phyloP scores from a whole-genome alignment of 2,113 vertebrate genomes.

The Austrofundulus limnaeus region DNA sequence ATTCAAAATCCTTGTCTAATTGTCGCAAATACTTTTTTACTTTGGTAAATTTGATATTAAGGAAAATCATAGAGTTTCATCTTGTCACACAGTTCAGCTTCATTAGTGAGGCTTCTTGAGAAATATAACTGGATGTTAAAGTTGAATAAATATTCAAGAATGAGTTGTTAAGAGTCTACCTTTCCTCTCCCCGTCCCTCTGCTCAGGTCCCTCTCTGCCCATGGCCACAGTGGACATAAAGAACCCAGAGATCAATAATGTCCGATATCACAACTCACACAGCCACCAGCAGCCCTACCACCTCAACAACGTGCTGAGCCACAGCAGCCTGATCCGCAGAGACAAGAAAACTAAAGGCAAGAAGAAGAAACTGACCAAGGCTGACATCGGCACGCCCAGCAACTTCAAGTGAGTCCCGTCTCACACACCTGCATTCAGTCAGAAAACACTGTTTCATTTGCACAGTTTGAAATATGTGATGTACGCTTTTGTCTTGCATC shows the following conservation, averaged over 20 bases:
- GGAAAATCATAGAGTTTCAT: no score
- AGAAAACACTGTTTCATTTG: no score
- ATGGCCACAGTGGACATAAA: conserved; percentile 99
- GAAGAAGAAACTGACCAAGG: conserved; percentile 96
- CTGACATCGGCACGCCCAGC: conserved; percentile 96
- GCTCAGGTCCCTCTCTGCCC: conserved; percentile 87
- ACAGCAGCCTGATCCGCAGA: conserved; percentile 88
- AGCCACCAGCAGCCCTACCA: conserved; percentile 81
- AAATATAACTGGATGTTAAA: no score
- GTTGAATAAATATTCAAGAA: no score
- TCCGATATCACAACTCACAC: conserved; percentile 87
- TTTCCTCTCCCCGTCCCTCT: background rate
- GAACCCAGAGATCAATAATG: conserved; percentile 97
- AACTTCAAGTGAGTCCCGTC: conserved; percentile 92
- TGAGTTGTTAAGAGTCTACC: background rate
- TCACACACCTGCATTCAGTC: no score
- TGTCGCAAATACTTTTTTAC: no score
- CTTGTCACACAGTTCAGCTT: no score
- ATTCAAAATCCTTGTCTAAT: no score
- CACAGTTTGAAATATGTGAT: no score
- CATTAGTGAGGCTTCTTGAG: no score
- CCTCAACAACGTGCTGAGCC: conserved; percentile 90
- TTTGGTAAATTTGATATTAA: no score
- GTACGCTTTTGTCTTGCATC: no score
- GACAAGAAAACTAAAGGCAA: conserved; percentile 95